Evolutionary conservation across 2,888 invertebrate species (phyloP), one percentile per base, ranked within the genome.

Genomic region (Seira musarum): DNA sequence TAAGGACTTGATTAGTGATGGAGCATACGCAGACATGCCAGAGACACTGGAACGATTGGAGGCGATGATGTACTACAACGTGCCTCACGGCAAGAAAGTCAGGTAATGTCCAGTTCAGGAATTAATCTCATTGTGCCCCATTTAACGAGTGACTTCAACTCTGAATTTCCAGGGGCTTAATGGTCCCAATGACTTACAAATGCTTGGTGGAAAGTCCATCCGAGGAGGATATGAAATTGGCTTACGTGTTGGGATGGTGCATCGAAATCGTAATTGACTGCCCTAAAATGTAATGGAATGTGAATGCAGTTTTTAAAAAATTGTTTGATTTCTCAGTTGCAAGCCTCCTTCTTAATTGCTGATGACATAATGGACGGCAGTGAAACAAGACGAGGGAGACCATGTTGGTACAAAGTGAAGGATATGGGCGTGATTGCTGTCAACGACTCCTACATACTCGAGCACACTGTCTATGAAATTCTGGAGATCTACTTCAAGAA

Each of bases 281-380:
- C 15, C 15, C 61, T n/a, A 61, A 10, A 19, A 17, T 61, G 19
- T 13, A 17, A 19, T 61, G 17, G 15, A 15, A 61, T 10, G 13
- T 10, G n/a, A n/a, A n/a, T n/a, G n/a, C n/a, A n/a, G n/a, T n/a
- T n/a, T n/a, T n/a, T n/a, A n/a, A n/a, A 71, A 19, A 60, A 60
- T 25, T 25, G 22, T 61, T n/a, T 24, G 53, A n/a, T 46, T 65
- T 86, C 84, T 65, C 84, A 90, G 90, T 87, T 91, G 10, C 91
- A 91, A 87, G 90, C 90, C 3, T 90, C 88, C 86, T 91, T 91
- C 86, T 88, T 92, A 22, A 88, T 92, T 0, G 89, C 90, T 25
- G 92, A 92, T 88, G 92, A 92, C 86, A 90, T 92, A 1, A 91
- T 92, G 90, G 92, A 92, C 87, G 85, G 88, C 8, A 90, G 91